Base-by-base conservation (phyloP, 2,797 vertebrate genomes). In the Cuculus canorus region DNA sequence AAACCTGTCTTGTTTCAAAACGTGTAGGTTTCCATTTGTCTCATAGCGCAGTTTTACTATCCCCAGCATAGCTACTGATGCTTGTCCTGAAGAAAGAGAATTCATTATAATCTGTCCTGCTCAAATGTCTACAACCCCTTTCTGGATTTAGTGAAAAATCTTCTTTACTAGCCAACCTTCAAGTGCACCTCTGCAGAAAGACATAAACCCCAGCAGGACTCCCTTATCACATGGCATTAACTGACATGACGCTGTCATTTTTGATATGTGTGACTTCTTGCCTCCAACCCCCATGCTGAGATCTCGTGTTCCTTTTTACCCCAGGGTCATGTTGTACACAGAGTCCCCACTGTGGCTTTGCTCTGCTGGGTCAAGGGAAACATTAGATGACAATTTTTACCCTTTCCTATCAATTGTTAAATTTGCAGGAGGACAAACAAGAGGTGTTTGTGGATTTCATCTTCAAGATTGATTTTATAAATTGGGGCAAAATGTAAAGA, bases 271-370 rank as follows among this genome's bases (percentile, higher is more conserved):
- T 86, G 75, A 94, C 96, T 97, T 97, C 90, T 97, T 95, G 80
- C 96, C 93, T 95, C 92, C 76, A 59, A 72, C 63, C 80, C 90
- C 84, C 97, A 97, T 73, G 89, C 97, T 97, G 97, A 96, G 97
- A 96, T 97, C 96, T 97, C 90, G 23, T 98, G 95, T 96, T 97
- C 61, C 96, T 91, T 97, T 96, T 91, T 88, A 87, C 89, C 85
- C 71, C 28, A 92, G 95, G 98, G 97, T 97, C 97, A 96, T 96
- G 98, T 98, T 48, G 4, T 95, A 98, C 98, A 98, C 95, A 97
- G 98, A 89, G 61, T 95, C 90, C 98, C 98, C 97, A 98, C 98
- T 98, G 98, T 97, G 98, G 97, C 94, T 97, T 94, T 97, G 97
- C 96, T 93, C 68, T 37, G 45, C 89, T 92, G 97, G 98, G 98